Evolutionary conservation across 1,140 invertebrate species (phyloP).

Genomic region (Cydia fagiglandana): DNA sequence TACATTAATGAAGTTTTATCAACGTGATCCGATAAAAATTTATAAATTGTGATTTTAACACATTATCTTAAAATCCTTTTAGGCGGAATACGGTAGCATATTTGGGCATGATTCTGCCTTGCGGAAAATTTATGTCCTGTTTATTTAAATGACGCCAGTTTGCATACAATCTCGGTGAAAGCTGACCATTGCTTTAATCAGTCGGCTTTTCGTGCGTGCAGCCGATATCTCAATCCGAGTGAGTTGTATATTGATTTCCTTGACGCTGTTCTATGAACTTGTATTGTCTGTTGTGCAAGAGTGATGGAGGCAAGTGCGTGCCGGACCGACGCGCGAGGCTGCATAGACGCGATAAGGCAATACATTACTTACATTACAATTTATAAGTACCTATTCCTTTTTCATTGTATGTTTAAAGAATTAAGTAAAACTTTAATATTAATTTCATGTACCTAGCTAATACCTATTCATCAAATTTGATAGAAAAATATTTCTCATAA

Average conservation of each 20-base stretch:
- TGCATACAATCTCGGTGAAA: conserved; percentile 74
- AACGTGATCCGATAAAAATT: conserved; percentile 10
- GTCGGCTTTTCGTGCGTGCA: conserved; percentile 60
- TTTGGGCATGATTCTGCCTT: conserved; percentile 25
- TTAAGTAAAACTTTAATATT: too few species aligned
- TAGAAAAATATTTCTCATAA: too few species aligned
- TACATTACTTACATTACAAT: not conserved
- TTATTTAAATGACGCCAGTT: conserved; percentile 66
- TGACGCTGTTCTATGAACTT: conserved; percentile 24
- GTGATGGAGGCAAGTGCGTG: conserved; percentile 14
- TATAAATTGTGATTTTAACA: conserved; percentile 27
- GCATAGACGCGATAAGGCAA: not conserved
- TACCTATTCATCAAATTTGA: too few species aligned
- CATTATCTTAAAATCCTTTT: conserved; percentile 30
- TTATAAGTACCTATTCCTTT: too few species aligned
- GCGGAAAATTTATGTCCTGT: conserved; percentile 57
- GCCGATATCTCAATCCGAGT: conserved; percentile 62
- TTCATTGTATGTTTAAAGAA: too few species aligned
- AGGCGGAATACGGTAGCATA: conserved; percentile 15
- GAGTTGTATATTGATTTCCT: conserved; percentile 37
- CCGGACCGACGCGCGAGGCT: not conserved
- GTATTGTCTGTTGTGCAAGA: conserved; percentile 19
- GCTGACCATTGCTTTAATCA: conserved; percentile 70
- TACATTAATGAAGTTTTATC: conserved; percentile 18
- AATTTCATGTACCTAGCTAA: too few species aligned